Evolutionary conservation across 2,113 vertebrate genomes (phyloP), one percentile per base, ranked within the genome.

Genomic region (Poecilia latipinna): DNA sequence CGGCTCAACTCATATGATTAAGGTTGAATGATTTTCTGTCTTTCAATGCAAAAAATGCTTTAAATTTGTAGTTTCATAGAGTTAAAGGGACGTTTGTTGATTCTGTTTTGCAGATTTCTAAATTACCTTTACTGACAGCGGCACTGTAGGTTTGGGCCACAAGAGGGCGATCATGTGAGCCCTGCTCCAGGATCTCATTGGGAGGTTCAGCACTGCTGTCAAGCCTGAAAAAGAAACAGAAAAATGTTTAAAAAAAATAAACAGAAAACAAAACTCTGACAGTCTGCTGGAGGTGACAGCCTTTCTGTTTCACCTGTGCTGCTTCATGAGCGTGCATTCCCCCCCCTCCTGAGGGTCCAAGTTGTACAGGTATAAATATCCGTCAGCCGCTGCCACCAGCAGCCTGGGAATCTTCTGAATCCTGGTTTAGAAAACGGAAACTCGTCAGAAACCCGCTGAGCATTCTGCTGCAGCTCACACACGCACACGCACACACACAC

Each of bases 281-380:
- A 57, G 19, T 57, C 24, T 19, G 33, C 13, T 15, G 15, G 15
- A 61, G 24, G 61, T 19, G 37, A 28, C 28, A 17, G 24, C 69
- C 31, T 42, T 0, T 0, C 48, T 77, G 7, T 68, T 93, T 95
- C 90, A 98, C 97, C 96, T 97, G 95, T 98, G 98, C 94, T 99
- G 98, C 82, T 99, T 98, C 96, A 97, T 99, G 70, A 99, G 92
- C 13, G 98, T 97, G 79, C 98, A 99, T 79, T 99, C 98, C 4
- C 98, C 98, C 1, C 98, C 97, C 39, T 99, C 98, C 72, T 99
- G 98, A 32, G 98, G 97, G 88, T 99, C 98, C 82, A 99, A 89
- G 93, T 99, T 99, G 93, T 99, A 99, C 91, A 99, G 96, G 86
- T 99, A 99, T 48, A 99, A 89, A 90, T 97, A 99, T 0, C 98